Evolutionary conservation across 2,888 invertebrate genomes (phyloP), one percentile per base, ranked within the genome.

Genomic region (Nymphalis polychloros): DNA sequence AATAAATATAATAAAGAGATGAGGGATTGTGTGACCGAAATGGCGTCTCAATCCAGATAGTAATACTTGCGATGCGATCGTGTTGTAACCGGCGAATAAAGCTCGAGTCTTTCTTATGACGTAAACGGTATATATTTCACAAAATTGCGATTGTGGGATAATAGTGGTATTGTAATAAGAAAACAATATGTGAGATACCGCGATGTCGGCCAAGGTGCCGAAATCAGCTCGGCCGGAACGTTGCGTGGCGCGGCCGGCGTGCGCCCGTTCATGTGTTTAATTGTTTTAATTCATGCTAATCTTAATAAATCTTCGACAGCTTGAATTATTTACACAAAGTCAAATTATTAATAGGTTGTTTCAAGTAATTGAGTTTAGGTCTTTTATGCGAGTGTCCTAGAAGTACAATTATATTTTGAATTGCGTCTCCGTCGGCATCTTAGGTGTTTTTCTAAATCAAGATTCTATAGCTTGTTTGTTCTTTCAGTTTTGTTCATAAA

Each of bases 141-240:
- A 64, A 19, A 72, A 57, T 67, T 47, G 48, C 63, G 67, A 64
- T 68, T 72, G 67, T 75, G 77, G 72, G 75, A 73, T 74, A 73
- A 73, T 75, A 60, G 59, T 49, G 59, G 73, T 68, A 78, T 76
- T 80, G 76, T 74, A 73, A 67, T 69, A 67, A 57, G 66, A 68
- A 68, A 70, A 70, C 72, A 73, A 74, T 73, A 70, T 71, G 69
- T 72, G 67, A 64, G 68, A 68, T 53, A 31, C 53, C 46, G 64
- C 68, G 68, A 82, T 77, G 79, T 83, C 77, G 84, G 85, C 79
- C 85, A 85, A 85, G 86, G 85, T 71, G 77, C 73, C 75, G 70
- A 59, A 67, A 57, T 59, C 52, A 62, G 67, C 46, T 49, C 64
- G 64, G n/a, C 41, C 71, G 68, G 59, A 68, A 65, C 67, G 67